Evolutionary conservation across 2,797 vertebrate genomes (phyloP).

Genomic region (Hydrolagus colliei): DNA sequence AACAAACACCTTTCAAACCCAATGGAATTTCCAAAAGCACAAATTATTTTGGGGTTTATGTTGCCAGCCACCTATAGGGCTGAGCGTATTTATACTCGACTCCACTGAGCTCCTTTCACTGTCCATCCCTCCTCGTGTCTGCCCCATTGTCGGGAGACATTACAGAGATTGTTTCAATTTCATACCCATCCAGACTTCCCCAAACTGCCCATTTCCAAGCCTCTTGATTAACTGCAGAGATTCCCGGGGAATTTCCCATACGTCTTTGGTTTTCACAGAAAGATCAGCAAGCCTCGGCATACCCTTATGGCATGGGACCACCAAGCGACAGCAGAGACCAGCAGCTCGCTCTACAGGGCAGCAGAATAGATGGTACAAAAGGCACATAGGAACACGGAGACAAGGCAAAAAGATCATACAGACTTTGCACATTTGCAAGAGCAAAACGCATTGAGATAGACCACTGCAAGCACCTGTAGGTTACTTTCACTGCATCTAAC

Average conservation of each 20-base stretch:
- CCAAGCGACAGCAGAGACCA: constrained; percentile 94
- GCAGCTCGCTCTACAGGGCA: constrained; percentile 81
- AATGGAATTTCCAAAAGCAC: constrained; percentile 8
- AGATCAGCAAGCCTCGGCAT: constrained; percentile 95
- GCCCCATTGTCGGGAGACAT: constrained; percentile 39
- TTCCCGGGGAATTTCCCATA: constrained; percentile 95
- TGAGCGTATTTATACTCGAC: neutral
- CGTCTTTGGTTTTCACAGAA: constrained; percentile 98
- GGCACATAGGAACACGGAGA: constrained; percentile 29
- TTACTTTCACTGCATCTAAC: no score
- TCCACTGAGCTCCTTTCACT: constrained; percentile 42
- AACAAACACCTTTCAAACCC: constrained; percentile 44
- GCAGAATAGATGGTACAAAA: neutral
- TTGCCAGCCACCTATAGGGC: neutral
- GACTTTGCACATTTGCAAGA: neutral
- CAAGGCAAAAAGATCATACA: neutral
- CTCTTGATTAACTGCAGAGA: constrained; percentile 95
- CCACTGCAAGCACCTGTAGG: neutral
- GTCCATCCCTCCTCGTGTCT: constrained; percentile 57
- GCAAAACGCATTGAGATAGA: neutral
- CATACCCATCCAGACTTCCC: constrained; percentile 99
- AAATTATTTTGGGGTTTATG: neutral
- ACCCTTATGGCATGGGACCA: constrained; percentile 94
- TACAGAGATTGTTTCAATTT: constrained; percentile 50
- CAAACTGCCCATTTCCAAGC: constrained; percentile 96